Evolutionary conservation across 2,888 invertebrate species (phyloP).

Genomic region (Sepiola atlantica): DNA sequence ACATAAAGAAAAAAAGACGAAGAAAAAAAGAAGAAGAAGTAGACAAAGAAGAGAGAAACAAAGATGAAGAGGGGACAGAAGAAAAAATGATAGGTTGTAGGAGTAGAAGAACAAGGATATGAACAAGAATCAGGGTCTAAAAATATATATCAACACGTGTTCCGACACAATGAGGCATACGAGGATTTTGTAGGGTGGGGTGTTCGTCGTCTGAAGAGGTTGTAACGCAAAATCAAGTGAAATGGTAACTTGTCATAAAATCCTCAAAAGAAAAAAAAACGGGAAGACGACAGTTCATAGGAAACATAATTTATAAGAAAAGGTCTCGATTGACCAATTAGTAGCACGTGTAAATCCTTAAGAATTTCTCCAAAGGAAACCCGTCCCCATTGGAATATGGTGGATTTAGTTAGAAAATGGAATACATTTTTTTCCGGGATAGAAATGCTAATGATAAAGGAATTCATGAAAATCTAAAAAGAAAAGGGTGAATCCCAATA

Average conservation of each 20-base stretch:
- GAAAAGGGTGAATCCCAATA: no score
- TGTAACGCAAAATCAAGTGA: neutral
- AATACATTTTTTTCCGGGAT: neutral
- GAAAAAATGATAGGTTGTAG: no score
- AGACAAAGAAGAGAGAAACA: no score
- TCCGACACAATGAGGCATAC: neutral
- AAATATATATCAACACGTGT: slow-evolving; percentile 16
- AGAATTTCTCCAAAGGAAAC: neutral
- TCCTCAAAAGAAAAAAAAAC: neutral
- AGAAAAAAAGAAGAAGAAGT: no score
- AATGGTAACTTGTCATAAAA: neutral
- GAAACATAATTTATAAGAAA: neutral
- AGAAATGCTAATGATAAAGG: no score
- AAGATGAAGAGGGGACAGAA: no score
- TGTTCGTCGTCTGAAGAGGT: neutral
- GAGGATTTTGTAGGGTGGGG: neutral
- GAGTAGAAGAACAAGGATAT: neutral
- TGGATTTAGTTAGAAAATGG: neutral
- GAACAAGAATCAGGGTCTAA: neutral
- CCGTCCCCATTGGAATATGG: neutral
- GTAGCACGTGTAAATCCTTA: neutral
- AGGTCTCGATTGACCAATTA: neutral
- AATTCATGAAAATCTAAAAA: no score
- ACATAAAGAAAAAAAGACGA: no score
- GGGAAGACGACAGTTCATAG: neutral